Conservation (phyloP, 2,113 vertebrate genomes). For the Rhinopomastus cyanomelas region DNA sequence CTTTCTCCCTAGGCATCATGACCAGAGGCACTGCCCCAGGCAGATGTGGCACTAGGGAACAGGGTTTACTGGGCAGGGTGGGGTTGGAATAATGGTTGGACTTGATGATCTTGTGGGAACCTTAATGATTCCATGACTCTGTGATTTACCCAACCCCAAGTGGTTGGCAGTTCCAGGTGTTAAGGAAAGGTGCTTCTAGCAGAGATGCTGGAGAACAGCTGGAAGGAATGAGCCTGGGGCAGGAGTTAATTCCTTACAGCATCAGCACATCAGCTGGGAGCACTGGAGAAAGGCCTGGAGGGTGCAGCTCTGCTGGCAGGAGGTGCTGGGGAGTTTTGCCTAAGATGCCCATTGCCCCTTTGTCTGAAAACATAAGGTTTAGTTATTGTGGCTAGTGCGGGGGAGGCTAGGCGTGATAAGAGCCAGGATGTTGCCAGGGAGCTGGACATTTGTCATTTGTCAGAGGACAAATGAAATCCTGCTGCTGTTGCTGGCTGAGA, state of each 20-base stretch:
- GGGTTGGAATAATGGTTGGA: too few relatives aligned
- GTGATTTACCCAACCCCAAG: neutral
- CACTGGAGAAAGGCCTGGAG: neutral
- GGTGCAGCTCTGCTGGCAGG: neutral
- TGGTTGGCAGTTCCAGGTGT: neutral
- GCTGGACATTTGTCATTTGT: neutral
- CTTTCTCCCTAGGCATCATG: fast-evolving
- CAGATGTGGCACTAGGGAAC: too few relatives aligned
- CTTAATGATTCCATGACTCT: neutral
- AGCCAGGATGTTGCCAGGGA: neutral
- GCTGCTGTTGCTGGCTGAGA: neutral
- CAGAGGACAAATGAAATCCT: neutral
- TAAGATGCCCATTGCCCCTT: neutral
- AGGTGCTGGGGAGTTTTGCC: neutral
- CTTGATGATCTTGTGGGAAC: too few relatives aligned
- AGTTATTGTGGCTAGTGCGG: neutral
- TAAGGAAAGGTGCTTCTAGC: neutral
- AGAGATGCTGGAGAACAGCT: neutral
- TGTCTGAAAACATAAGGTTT: neutral
- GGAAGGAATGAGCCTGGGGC: neutral
- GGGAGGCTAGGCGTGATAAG: constrained; percentile 27
- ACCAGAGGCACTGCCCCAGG: neutral
- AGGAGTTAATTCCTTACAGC: neutral
- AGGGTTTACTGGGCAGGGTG: too few relatives aligned
- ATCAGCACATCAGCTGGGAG: neutral